Evolutionary conservation across 2,888 invertebrate species (phyloP).

Genomic region (Sphaeridia pumilis): DNA sequence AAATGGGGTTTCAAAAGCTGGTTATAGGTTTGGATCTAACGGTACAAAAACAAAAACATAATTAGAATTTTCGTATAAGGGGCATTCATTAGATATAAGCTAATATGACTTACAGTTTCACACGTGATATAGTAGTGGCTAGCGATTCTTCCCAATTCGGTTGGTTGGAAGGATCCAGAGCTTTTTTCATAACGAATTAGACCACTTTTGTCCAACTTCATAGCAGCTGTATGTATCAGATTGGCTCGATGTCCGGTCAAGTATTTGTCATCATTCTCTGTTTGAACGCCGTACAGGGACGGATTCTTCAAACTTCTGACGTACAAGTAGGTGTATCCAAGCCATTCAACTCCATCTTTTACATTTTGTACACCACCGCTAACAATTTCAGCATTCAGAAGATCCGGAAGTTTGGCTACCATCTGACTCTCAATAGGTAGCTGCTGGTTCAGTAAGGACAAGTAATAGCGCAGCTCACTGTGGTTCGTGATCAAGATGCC

Average conservation of each 20-base stretch:
- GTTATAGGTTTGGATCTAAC: constrained; percentile 79
- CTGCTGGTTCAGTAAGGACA: constrained; percentile 94
- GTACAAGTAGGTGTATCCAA: constrained; percentile 93
- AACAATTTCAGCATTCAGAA: constrained; percentile 96
- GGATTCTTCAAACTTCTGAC: constrained; percentile 44
- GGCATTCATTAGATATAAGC: no score
- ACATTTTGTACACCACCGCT: constrained; percentile 76
- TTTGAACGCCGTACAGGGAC: constrained; percentile 44
- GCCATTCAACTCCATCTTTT: constrained; percentile 81
- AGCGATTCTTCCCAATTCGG: constrained; percentile 92
- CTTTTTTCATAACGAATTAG: constrained; percentile 90
- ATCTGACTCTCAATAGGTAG: constrained; percentile 96
- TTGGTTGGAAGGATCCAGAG: constrained; percentile 75
- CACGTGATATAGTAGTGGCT: constrained; percentile 97
- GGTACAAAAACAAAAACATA: background rate
- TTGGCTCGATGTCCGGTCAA: constrained; percentile 87
- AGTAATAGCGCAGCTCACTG: constrained; percentile 94
- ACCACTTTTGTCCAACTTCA: constrained; percentile 83
- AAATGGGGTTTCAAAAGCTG: constrained; percentile 90
- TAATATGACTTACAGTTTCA: constrained; percentile 56
- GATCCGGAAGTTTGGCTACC: constrained; percentile 82
- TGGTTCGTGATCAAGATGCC: constrained; percentile 97
- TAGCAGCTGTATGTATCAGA: constrained; percentile 86
- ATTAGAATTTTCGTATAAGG: background rate
- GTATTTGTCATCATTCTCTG: constrained; percentile 65